phyloP scores from a whole-genome alignment of 1,140 invertebrate species.

The Eulimnadia texana region DNA sequence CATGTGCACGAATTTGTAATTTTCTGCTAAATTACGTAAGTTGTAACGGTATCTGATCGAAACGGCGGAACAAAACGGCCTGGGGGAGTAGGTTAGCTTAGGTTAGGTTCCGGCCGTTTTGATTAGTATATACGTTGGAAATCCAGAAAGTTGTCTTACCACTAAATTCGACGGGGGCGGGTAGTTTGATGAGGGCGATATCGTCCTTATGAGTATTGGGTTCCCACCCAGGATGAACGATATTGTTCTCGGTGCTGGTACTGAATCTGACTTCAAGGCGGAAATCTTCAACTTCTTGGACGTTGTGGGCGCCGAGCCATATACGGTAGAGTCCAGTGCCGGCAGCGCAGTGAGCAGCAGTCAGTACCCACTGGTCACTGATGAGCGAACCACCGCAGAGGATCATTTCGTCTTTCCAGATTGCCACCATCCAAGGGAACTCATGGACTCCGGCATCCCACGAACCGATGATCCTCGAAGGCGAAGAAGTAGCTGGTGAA shows the following conservation, averaged over 20 bases:
- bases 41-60: no score
- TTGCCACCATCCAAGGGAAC: constrained; percentile 35
- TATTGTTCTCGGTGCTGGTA: constrained; percentile 23
- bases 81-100: no score
- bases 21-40: no score
- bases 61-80: no score
- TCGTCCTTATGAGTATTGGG: constrained; percentile 33
- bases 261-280: background rate
- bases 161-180: constrained; percentile 31
- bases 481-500: no score
- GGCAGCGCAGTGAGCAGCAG: constrained; percentile 36
- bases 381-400: constrained; percentile 40
- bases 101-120: no score
- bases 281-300: background rate
- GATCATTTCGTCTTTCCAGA: constrained; percentile 26
- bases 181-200: constrained; percentile 38
- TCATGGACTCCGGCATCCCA: constrained; percentile 21
- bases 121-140: no score
- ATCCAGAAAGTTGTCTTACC: no score
- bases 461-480: constrained; percentile 24
- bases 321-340: constrained; percentile 4
- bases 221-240: constrained; percentile 35
- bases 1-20: no score
- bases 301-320: constrained; percentile 8
- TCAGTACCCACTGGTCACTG: constrained; percentile 32